phyloP scores from a whole-genome alignment of 2,888 invertebrate genomes.

The Cephus nigrinus region DNA sequence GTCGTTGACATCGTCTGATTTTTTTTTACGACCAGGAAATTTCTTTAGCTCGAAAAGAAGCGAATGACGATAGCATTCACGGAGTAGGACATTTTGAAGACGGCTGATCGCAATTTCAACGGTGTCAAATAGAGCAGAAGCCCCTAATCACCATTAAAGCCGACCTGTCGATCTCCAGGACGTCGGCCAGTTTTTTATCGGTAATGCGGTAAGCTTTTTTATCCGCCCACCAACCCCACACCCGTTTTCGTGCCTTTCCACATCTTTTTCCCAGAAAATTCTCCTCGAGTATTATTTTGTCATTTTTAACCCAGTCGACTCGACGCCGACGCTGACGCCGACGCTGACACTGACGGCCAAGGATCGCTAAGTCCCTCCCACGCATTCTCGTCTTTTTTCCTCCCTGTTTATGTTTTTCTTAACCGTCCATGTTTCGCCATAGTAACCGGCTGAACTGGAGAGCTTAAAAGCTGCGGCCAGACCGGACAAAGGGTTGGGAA shows the following conservation, averaged over 20 bases:
- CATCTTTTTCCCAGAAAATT: neutral
- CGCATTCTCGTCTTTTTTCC: neutral
- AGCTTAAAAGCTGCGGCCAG: neutral
- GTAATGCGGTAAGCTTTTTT: neutral
- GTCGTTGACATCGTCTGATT: neutral
- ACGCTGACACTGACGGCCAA: neutral
- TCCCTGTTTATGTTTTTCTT: neutral
- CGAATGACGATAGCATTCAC: neutral
- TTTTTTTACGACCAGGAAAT: neutral
- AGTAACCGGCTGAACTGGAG: neutral
- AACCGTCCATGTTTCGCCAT: neutral
- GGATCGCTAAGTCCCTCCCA: neutral
- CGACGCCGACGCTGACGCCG: too few species aligned
- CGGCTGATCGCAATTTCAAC: neutral
- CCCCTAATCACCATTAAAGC: neutral
- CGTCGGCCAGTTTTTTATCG: neutral
- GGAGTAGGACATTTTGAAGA: neutral
- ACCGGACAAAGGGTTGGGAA: neutral
- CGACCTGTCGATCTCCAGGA: neutral
- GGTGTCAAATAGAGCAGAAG: neutral
- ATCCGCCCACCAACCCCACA: neutral
- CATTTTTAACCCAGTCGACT: slow-evolving; percentile 5
- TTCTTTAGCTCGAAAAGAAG: neutral
- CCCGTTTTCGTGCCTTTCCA: neutral
- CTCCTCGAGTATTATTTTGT: slow-evolving; percentile 9